Percentiles rank a stretch among this genome's conserved stretches.
phyloP scores from a whole-genome alignment of 2,888 invertebrate genomes.

The Copidosoma aretas region DNA sequence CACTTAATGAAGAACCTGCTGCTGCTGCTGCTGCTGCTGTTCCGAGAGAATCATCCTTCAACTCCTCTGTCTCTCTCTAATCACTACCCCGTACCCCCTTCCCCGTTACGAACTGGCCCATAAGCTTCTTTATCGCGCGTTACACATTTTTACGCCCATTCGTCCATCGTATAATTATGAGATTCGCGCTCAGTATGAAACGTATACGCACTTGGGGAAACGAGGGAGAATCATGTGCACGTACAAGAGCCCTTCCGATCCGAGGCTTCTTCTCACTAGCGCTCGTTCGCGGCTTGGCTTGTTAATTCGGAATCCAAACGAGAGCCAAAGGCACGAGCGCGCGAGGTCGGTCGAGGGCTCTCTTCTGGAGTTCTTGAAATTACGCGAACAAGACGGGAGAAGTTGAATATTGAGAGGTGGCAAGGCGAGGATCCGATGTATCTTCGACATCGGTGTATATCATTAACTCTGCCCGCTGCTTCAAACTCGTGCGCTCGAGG shows the following conservation, averaged over 20 bases:
- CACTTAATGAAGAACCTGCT: conserved; percentile 45
- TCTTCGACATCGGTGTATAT: no score
- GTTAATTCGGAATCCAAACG: conserved; percentile 28
- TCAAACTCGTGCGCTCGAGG: no score
- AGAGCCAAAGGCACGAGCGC: background rate
- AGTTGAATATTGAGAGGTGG: no score
- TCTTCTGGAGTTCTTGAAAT: conserved; percentile 22
- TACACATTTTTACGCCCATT: conserved; percentile 26
- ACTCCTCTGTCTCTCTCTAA: background rate
- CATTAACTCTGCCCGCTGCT: no score
- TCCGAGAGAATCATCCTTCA: background rate
- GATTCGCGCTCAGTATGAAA: no score
- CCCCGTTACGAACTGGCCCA: no score
- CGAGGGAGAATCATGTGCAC: no score
- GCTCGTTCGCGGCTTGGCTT: conserved; percentile 22
- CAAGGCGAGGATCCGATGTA: no score
- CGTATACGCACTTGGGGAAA: no score
- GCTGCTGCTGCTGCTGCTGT: background rate
- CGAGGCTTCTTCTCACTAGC: no score
- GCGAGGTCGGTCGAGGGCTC: background rate
- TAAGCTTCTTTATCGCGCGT: background rate
- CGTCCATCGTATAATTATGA: background rate
- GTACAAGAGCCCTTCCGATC: no score
- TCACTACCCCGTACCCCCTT: no score
- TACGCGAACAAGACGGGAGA: conserved; percentile 1